Percentiles rank a stretch among this genome's conserved stretches.
Evolutionary conservation across 2,797 vertebrate species (phyloP).

Genomic region (Gastrophryne carolinensis): DNA sequence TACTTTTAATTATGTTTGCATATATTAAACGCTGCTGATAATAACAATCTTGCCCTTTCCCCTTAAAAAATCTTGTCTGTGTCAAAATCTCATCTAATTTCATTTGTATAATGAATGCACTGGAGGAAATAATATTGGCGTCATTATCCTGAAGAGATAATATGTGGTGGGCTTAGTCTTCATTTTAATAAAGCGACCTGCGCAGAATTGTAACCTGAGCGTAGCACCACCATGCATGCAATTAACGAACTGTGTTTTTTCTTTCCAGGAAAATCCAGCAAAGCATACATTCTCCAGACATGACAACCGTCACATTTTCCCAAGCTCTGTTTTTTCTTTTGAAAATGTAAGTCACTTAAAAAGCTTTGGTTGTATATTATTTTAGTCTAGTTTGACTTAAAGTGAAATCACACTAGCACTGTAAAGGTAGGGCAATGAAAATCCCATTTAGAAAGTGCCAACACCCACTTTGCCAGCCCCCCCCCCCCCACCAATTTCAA

Average conservation of each 20-base stretch:
- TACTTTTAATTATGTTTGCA: slow-evolving; percentile 2
- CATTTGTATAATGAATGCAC: slow-evolving; percentile 26
- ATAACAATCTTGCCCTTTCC: slow-evolving; percentile 4
- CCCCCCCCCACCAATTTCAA: no score
- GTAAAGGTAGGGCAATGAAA: no score
- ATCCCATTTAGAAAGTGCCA: no score
- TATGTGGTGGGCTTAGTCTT: neutral
- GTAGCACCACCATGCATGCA: neutral
- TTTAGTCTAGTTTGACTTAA: no score
- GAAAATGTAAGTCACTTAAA: slow-evolving; percentile 32
- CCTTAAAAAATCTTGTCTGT: slow-evolving; percentile 5
- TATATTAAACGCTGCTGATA: slow-evolving; percentile 16
- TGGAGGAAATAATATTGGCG: slow-evolving; percentile 2
- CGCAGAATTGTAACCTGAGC: neutral
- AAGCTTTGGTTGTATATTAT: neutral
- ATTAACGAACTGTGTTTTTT: slow-evolving; percentile 3
- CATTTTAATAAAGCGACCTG: slow-evolving; percentile 6
- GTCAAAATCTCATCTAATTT: neutral
- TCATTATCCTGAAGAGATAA: slow-evolving; percentile 14
- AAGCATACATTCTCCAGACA: slow-evolving; percentile 62
- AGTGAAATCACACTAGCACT: no score
- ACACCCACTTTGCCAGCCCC: no score
- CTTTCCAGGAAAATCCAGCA: slow-evolving; percentile 57
- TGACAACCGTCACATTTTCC: slow-evolving; percentile 63
- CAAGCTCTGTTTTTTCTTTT: slow-evolving; percentile 37